Evolutionary conservation across 1,140 invertebrate species (phyloP).

Genomic region (Chelonus insularis): DNA sequence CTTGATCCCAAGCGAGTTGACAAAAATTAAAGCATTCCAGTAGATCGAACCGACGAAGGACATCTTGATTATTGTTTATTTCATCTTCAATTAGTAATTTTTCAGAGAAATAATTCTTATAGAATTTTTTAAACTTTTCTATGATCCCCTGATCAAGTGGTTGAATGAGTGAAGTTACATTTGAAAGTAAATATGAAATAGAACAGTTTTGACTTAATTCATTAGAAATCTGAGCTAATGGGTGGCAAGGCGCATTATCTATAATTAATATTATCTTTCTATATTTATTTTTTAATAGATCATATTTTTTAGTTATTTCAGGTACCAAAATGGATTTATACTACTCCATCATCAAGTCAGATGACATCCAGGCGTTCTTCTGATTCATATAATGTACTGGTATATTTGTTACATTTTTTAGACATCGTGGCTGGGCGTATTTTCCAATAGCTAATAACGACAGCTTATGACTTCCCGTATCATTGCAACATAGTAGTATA

Average conservation of each 20-base stretch:
- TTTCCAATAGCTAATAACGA: conserved; percentile 8
- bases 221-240: neutral
- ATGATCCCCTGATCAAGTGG: neutral
- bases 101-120: neutral
- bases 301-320: neutral
- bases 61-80: neutral
- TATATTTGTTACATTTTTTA: conserved; percentile 1
- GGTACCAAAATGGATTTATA: neutral
- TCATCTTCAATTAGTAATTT: neutral
- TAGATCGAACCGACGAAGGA: neutral
- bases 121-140: conserved; percentile 3
- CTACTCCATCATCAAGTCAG: neutral
- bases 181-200: neutral
- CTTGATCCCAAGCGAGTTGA: neutral
- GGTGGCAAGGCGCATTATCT: neutral
- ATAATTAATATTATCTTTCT: conserved; percentile 4
- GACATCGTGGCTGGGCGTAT: neutral
- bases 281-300: neutral
- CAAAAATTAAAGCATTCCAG: neutral
- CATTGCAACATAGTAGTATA: neutral
- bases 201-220: neutral
- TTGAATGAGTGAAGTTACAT: neutral
- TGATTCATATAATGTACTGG: neutral
- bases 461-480: neutral
- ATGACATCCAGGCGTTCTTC: neutral